Evolutionary conservation across 2,797 vertebrate genomes (phyloP), one percentile per base, ranked within the genome.

Genomic region (Rhynchonycteris naso): DNA sequence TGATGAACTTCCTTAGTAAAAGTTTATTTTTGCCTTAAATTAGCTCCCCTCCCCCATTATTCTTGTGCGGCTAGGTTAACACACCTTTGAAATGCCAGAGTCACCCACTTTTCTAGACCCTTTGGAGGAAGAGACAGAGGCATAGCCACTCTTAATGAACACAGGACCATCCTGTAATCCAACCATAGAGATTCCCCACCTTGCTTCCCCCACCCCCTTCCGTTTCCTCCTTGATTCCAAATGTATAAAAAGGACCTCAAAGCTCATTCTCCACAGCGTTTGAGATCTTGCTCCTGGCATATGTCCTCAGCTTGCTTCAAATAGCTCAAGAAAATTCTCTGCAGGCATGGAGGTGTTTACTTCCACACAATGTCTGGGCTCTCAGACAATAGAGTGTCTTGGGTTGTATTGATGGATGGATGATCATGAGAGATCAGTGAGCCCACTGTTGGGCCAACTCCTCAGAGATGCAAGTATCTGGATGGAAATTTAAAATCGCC

Each of bases 351-450:
- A 65, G 12, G 3, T 82, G 14, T 30, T n/a, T 30, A 21, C 4
- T 4, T 83, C 21, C 43, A 11, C 30, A 2, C 13, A 7, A 26
- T 7, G 0, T 9, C 66, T 28, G 33, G 83, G 56, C 88, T 76
- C 69, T 71, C 38, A 9, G 38, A 69, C 21, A 28, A 9, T 16
- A 38, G 30, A 43, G 0, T 3, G 19, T 24, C 19, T 12, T 7
- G 28, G 38, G 2, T 14, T 7, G 18, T 16, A 21, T 21, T 72
- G 28, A 18, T 1, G n/a, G 78, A 18, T 1, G n/a, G 78, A 28
- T 43, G 50, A 22, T 5, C 0, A 1, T 14, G 14, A 38, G 35
- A 79, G 26, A 26, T n/a, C n/a, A 4, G 6, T 0, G 35, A 19
- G 78, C 61, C 58, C 21, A 3, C 59, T 52, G 4, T 6, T 6